Base-by-base conservation (phyloP, 2,113 vertebrate genomes). In the Vombatus ursinus region DNA sequence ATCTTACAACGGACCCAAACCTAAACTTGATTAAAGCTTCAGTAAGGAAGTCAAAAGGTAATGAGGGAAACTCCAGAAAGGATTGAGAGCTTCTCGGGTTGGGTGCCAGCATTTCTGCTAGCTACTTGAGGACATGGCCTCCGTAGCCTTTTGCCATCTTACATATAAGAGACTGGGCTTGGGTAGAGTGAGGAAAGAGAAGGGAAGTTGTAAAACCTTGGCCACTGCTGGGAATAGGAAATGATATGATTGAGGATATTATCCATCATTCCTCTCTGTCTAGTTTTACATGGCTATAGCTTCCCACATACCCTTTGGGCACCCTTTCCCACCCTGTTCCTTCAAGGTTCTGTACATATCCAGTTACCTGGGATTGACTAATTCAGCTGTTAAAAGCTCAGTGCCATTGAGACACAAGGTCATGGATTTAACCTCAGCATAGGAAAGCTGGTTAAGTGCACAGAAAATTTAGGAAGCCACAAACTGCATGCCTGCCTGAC, bases 1-100 rank as follows among this genome's bases (percentile, higher is more conserved):
- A 93, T 47, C 96, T 93, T 50, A 95, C 91, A 95, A 94, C 94
- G 89, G 97, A 97, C 97, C 96, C 95, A 97, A 97, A 95, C 54
- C 90, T 93, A 95, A 95, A 44, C 53, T 97, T 90, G 91, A 53
- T 50, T 92, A 51, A 95, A 95, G 25, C 11, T 95, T 95, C 90
- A 94, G 92, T 92, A 93, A 93, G 94, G 97, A 94, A 95, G 52
- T 96, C 96, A 93, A 94, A 97, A 61, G 91, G 92, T 50, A 96
- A 90, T 11, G 14, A 84, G 0, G 91, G 90, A 77, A 50, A 51
- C 28, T 37, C 50, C 19, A 50, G 19, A 92, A 24, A 54, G 1
- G 48, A 77, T 28, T 5, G 44, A 10, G 16, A 92, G 94, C 47
- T 95, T 92, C 28, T 57, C 89, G 52, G 37, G 50, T 47, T 84